Conservation (phyloP, 2,888 invertebrate species). For the Thecocarcelia acutangulata region DNA sequence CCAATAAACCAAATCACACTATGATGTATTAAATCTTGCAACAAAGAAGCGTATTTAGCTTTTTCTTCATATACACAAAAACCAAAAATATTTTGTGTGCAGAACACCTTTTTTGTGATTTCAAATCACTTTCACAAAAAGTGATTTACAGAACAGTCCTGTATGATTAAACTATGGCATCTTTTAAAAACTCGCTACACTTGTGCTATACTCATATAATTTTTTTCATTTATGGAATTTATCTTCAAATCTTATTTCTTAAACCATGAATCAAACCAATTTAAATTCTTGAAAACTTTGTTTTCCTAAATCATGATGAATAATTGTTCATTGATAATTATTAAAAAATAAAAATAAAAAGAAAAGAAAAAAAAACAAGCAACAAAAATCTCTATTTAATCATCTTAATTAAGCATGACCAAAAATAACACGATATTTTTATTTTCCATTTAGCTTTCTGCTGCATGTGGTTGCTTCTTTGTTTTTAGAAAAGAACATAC, state of each 20-base stretch:
- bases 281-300: background rate
- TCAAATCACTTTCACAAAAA: too few relatives aligned
- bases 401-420: slow-evolving; percentile 68
- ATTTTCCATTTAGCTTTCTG: background rate
- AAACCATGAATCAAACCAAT: background rate
- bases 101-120: too few relatives aligned
- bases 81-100: too few relatives aligned
- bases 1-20: too few relatives aligned
- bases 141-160: too few relatives aligned
- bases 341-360: slow-evolving; percentile 14
- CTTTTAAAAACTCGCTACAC: too few relatives aligned
- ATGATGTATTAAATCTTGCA: too few relatives aligned
- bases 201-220: too few relatives aligned
- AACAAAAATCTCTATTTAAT: slow-evolving; percentile 56
- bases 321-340: slow-evolving; percentile 43
- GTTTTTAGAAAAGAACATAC: slow-evolving; percentile 20
- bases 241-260: too few relatives aligned
- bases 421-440: slow-evolving; percentile 52
- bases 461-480: slow-evolving; percentile 2
- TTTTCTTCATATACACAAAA: too few relatives aligned
- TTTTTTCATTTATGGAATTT: too few relatives aligned
- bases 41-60: too few relatives aligned
- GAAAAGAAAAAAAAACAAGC: slow-evolving; percentile 12
- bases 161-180: background rate
- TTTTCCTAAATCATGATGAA: slow-evolving; percentile 43